Conservation (phyloP, 2,888 invertebrate species). For the Chrysopilus asiliformis region DNA sequence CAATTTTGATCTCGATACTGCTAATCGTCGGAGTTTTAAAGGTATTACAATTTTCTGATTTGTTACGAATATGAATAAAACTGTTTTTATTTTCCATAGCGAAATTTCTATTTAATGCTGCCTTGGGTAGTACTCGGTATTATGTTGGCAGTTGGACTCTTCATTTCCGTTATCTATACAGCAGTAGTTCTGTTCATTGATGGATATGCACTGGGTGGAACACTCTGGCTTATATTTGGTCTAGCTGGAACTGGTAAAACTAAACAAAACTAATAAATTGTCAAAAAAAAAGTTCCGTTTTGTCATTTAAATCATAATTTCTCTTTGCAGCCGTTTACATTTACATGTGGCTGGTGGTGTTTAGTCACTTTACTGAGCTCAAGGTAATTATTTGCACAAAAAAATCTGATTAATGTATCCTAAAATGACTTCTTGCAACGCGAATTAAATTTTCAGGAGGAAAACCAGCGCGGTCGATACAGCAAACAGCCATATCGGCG, state of each 20-base stretch:
- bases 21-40: conserved; percentile 61
- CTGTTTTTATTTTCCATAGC: too few relatives aligned
- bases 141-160: conserved; percentile 60
- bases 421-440: too few relatives aligned
- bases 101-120: conserved; percentile 68
- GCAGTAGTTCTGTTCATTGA: conserved; percentile 60
- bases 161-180: conserved; percentile 68
- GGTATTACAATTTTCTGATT: too few relatives aligned
- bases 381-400: too few relatives aligned
- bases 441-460: conserved; percentile 55
- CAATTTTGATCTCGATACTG: conserved; percentile 63
- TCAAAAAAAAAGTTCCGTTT: too few relatives aligned
- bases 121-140: conserved; percentile 75
- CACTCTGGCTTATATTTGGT: conserved; percentile 48
- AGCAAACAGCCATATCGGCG: conserved; percentile 53
- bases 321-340: conserved; percentile 55
- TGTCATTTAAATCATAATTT: too few relatives aligned
- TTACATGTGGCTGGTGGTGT: conserved; percentile 74
- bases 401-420: too few relatives aligned
- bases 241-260: conserved; percentile 46
- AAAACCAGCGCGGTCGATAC: conserved; percentile 58
- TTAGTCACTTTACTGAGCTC: conserved; percentile 66
- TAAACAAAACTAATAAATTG: conserved; percentile 1
- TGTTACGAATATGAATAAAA: too few relatives aligned
- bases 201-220: conserved; percentile 41